A percentile compares a stretch with the other conserved stretches of the same genome.
Conservation (phyloP, 2,888 invertebrate genomes). For the Melieria omissa region DNA sequence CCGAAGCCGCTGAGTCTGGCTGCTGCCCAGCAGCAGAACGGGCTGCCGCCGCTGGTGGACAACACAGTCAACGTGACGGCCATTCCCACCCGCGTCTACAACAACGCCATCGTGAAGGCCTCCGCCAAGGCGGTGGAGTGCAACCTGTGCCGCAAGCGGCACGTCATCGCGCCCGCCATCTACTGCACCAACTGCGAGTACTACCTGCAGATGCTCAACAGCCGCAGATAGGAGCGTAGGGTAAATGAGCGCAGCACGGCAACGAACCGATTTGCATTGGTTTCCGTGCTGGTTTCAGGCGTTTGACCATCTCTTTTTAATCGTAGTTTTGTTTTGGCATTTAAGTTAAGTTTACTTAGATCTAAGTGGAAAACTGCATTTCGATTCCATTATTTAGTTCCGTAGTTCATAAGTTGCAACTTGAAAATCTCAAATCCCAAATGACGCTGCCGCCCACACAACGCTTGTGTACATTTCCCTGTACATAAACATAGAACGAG, state of each 20-base stretch:
- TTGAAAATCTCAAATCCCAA: slow-evolving; percentile 22
- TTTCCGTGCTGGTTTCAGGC: neutral
- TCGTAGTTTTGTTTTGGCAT: slow-evolving; percentile 8
- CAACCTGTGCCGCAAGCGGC: slow-evolving; percentile 88
- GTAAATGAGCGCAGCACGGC: neutral
- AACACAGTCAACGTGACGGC: slow-evolving; percentile 58
- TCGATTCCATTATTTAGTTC: neutral
- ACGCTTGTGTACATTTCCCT: neutral
- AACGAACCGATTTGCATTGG: neutral
- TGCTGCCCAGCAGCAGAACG: slow-evolving; percentile 51
- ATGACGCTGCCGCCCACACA: slow-evolving; percentile 13
- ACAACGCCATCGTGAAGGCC: slow-evolving; percentile 67
- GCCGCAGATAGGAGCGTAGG: slow-evolving; percentile 56
- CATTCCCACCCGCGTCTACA: slow-evolving; percentile 67
- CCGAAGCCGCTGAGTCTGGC: slow-evolving; percentile 47
- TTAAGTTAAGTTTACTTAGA: neutral
- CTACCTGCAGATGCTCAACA: slow-evolving; percentile 79
- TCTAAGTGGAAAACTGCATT: neutral
- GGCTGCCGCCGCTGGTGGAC: slow-evolving; percentile 48
- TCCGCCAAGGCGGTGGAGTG: slow-evolving; percentile 76
- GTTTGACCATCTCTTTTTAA: neutral
- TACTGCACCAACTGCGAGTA: slow-evolving; percentile 93
- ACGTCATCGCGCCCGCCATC: slow-evolving; percentile 79
- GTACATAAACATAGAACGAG: slow-evolving; percentile 1
- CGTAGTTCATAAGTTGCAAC: neutral